phyloP scores from a whole-genome alignment of 2,888 invertebrate genomes.

The Oscheius myriophilus region DNA sequence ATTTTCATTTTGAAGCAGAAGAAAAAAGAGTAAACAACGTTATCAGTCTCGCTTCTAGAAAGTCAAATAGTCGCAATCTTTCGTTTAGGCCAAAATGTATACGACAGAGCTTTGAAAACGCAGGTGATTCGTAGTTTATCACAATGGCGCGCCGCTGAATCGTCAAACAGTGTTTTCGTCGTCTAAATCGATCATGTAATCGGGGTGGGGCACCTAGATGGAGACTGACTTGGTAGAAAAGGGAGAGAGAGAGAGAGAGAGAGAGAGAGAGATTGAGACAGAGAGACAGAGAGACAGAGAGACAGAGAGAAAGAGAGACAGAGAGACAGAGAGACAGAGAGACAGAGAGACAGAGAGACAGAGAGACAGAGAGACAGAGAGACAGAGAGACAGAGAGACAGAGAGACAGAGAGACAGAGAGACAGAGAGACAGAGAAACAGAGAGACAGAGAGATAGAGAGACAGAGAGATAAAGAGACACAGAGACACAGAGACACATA shows the following conservation, averaged over 20 bases:
- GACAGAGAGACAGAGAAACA: not conserved
- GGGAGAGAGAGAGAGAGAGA: not conserved
- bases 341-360: not conserved
- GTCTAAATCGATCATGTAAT: not conserved
- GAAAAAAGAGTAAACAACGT: too few species aligned
- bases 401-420: not conserved
- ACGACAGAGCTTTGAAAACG: too few species aligned
- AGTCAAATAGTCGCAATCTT: too few species aligned
- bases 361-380: not conserved
- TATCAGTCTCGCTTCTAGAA: too few species aligned
- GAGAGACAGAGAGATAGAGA: not conserved
- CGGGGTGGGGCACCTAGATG: not conserved
- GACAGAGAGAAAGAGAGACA: not conserved
- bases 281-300: not conserved
- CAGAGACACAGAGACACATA: slow-evolving; percentile 2
- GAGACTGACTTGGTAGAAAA: not conserved
- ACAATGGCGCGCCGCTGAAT: too few species aligned
- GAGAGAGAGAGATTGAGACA: not conserved
- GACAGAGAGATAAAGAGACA: not conserved
- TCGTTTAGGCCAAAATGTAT: too few species aligned
- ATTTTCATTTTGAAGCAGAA: too few species aligned
- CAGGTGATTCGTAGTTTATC: too few species aligned
- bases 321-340: not conserved
- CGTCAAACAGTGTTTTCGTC: too few species aligned
- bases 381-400: not conserved